Conservation (phyloP, 2,113 vertebrate genomes). For the Pterocles burchelli region DNA sequence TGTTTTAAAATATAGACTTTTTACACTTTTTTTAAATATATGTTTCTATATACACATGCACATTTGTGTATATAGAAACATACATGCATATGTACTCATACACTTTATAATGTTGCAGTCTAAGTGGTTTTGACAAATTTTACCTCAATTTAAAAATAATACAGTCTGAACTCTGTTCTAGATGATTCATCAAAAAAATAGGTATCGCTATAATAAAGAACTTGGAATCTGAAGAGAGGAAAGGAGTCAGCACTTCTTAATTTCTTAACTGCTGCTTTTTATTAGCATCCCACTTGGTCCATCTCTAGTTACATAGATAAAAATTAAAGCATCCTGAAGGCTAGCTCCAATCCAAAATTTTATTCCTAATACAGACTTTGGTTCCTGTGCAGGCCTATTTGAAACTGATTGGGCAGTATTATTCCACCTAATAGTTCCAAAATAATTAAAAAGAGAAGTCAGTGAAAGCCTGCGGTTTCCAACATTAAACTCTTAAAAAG, state of each 20-base stretch:
- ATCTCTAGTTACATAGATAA: neutral
- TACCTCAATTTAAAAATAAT: neutral
- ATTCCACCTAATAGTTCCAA: neutral
- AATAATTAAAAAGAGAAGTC: slow-evolving; percentile 17
- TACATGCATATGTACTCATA: fast-evolving
- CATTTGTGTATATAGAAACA: neutral
- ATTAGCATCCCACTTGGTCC: neutral
- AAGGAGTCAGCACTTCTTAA: neutral
- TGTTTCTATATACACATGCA: fast-evolving
- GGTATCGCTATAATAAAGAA: neutral
- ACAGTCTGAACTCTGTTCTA: neutral
- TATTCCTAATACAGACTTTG: neutral
- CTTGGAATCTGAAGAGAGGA: neutral
- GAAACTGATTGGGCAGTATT: neutral
- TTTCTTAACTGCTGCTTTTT: slow-evolving; percentile 13
- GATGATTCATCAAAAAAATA: neutral
- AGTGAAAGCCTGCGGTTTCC: neutral
- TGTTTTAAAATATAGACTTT: neutral
- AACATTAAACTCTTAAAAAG: neutral
- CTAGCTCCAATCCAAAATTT: neutral
- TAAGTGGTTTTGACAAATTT: neutral
- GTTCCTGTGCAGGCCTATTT: neutral
- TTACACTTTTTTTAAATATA: neutral
- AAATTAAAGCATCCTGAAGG: neutral
- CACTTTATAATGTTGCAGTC: fast-evolving